phyloP scores from a whole-genome alignment of 1,140 invertebrate species.

The Arion vulgaris region DNA sequence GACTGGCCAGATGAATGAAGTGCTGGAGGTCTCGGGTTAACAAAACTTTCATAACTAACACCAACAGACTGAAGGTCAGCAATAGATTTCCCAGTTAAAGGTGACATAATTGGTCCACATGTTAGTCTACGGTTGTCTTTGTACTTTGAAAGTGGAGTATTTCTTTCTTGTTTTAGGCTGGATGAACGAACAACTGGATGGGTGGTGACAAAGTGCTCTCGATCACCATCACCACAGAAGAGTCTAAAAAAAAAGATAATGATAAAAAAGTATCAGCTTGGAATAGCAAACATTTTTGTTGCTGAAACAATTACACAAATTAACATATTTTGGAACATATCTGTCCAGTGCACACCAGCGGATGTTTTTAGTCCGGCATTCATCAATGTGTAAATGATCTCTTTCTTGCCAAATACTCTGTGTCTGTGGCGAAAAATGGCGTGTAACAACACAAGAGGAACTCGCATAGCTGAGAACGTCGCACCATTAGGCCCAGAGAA shows the following conservation, averaged over 20 bases:
- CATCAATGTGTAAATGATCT: too few species aligned
- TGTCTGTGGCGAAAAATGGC: too few species aligned
- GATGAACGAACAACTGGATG: slow-evolving; percentile 8
- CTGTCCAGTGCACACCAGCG: too few species aligned
- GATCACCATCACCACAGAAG: slow-evolving; percentile 21
- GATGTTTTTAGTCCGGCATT: too few species aligned
- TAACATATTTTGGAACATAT: too few species aligned
- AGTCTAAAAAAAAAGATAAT: not conserved
- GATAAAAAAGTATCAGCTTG: too few species aligned
- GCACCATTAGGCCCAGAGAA: too few species aligned
- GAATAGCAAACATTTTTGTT: too few species aligned
- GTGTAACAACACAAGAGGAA: too few species aligned
- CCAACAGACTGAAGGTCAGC: slow-evolving; percentile 1
- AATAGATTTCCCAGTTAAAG: not conserved
- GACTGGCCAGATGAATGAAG: not conserved
- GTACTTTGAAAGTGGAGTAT: not conserved
- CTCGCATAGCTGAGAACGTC: too few species aligned
- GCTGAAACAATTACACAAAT: too few species aligned
- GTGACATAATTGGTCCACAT: slow-evolving; percentile 9
- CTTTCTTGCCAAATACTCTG: too few species aligned
- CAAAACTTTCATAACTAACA: not conserved
- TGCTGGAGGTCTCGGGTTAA: not conserved
- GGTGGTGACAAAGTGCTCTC: not conserved
- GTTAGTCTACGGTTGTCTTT: not conserved
- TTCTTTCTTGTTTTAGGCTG: slow-evolving; percentile 13